Percentiles rank a stretch among this genome's conserved stretches.
Conservation (phyloP, 2,113 vertebrate genomes). For the Natator depressus region DNA sequence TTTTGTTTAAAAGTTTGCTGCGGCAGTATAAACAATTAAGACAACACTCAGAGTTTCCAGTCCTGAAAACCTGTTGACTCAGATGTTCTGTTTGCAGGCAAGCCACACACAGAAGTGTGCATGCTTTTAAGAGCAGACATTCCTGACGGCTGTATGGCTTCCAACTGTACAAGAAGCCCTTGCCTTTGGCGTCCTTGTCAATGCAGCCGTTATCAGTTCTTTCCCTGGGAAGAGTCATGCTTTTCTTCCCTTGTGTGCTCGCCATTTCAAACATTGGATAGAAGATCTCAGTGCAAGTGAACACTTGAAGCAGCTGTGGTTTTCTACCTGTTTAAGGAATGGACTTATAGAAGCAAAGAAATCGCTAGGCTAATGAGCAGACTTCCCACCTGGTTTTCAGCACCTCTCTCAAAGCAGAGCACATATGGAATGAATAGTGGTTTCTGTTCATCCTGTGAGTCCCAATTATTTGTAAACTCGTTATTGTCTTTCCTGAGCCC, state of each 20-base stretch:
- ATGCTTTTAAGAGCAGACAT: constrained; percentile 73
- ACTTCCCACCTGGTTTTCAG: constrained; percentile 61
- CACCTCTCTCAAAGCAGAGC: constrained; percentile 34
- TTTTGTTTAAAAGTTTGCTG: constrained; percentile 85
- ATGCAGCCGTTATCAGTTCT: not conserved
- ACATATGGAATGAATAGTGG: constrained; percentile 54
- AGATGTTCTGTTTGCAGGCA: constrained; percentile 82
- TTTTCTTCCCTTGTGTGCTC: not conserved
- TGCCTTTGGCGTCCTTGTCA: constrained; percentile 36
- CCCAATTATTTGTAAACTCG: constrained; percentile 67
- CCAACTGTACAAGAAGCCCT: constrained; percentile 43
- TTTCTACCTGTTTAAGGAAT: constrained; percentile 29
- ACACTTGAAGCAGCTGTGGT: not conserved
- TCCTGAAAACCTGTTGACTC: constrained; percentile 88
- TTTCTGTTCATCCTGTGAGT: constrained; percentile 34
- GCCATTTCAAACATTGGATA: constrained; percentile 39
- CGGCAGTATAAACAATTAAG: constrained; percentile 84
- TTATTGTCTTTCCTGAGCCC: constrained; percentile 61
- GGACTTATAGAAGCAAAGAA: constrained; percentile 40
- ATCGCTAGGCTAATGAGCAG: constrained; percentile 5
- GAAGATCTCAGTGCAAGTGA: not conserved
- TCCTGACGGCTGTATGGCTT: constrained; percentile 54
- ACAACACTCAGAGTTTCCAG: constrained; percentile 84
- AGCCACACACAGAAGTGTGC: constrained; percentile 70
- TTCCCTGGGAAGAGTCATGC: constrained; percentile 1